phyloP scores from a whole-genome alignment of 1,140 invertebrate species.

The Formica exsecta region DNA sequence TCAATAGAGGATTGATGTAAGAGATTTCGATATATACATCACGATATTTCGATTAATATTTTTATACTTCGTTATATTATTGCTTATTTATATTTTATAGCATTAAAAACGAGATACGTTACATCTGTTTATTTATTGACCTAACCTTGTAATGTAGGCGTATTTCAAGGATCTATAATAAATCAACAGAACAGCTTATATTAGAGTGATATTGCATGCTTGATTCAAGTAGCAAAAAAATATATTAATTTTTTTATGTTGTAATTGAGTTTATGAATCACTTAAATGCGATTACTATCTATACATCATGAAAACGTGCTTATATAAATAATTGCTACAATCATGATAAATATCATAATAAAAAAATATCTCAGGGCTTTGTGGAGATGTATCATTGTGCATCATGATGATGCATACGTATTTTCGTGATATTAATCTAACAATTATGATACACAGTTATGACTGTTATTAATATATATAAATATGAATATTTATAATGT shows the following conservation, averaged over 20 bases:
- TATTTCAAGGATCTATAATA: conserved; percentile 31
- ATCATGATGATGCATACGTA: background rate
- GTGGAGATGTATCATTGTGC: background rate
- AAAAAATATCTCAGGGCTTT: conserved; percentile 3
- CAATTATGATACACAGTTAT: background rate
- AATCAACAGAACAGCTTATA: conserved; percentile 14
- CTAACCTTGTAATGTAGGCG: background rate
- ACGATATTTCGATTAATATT: conserved; percentile 77
- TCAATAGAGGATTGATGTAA: background rate
- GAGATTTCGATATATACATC: conserved; percentile 24
- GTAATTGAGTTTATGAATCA: conserved; percentile 1
- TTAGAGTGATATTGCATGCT: conserved; percentile 14
- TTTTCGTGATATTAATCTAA: background rate
- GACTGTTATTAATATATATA: background rate
- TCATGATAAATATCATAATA: background rate
- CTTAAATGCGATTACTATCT: no score
- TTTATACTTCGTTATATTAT: conserved; percentile 80
- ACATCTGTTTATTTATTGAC: conserved; percentile 53
- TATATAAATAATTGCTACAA: background rate
- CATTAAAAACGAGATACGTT: conserved; percentile 74
- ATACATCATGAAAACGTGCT: background rate
- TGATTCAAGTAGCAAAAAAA: background rate
- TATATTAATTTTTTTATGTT: conserved; percentile 31
- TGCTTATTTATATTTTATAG: conserved; percentile 78
- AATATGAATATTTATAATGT: background rate